Base-by-base conservation (phyloP, 1,140 invertebrate genomes). In the Caenorhabditis brenneri region DNA sequence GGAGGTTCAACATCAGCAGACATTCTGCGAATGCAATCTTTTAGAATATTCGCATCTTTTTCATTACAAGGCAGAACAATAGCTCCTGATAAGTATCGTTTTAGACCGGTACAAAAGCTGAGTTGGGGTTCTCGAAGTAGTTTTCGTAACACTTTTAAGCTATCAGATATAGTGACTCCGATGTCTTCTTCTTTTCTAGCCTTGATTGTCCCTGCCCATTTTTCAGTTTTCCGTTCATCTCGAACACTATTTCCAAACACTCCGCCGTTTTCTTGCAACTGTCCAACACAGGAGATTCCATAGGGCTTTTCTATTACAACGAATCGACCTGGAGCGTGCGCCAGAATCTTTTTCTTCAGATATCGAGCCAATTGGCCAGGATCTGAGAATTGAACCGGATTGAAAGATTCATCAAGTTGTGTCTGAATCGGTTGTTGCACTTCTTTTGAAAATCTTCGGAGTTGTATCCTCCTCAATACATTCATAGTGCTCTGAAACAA, bases 61-160 rank as follows among this genome's bases (percentile, higher is more conserved):
- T 51, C 48, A 55, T 58, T 80, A 24, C 79, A 80, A 7, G 79
- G 79, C n/a, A 80, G 24, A 12, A 80, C 79, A 24, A 80, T 80
- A 10, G 79, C 27, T n/a, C 79, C 79, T 3, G 48, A 53, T 0
- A 80, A 22, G 29, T 80, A 80, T 80, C 79, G 15, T 58, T 80
- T 80, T 2, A 80, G 33, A 1, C 79, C 79, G 3, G 79, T 80
- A 53, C 79, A 80, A 27, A 80, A 80, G 1, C 48, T 80, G 15
- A 80, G 48, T 24, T 53, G 29, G 7, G 79, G 79, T 24, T 80
- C 79, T 1, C 22, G 15, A 0, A 80, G 27, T 4, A 53, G 16
- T 22, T 42, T 80, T 29, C 51, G 15, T 16, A 80, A 24, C 12
- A 42, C 2, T 24, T 51, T 51, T 9, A 80, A 36, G 22, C 79